These are phyloP conservation scores for Mactra quadrangularis DNA, from an alignment of 1,140 invertebrate species.

Conservation along the genomic window DNA sequence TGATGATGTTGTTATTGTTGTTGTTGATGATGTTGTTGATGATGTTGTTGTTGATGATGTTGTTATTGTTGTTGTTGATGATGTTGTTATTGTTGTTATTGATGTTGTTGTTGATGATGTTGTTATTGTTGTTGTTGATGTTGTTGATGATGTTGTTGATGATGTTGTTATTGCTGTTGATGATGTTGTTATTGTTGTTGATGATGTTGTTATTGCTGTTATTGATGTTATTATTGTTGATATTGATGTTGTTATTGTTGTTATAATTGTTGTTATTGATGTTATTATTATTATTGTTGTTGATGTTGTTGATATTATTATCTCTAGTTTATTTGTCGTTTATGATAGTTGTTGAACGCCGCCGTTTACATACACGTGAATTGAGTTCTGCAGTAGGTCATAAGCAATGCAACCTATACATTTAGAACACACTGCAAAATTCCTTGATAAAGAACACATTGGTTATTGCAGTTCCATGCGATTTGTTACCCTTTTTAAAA, in stretches of 20 bases:
- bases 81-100: not conserved
- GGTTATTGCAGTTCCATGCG: no score
- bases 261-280: not conserved
- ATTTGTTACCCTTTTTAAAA: no score
- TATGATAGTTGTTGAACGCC: not conserved
- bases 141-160: not conserved
- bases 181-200: not conserved
- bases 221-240: no score
- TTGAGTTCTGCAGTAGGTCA: no score
- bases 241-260: conserved; percentile 1
- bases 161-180: not conserved
- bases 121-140: not conserved
- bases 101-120: not conserved
- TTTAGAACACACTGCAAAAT: no score
- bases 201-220: not conserved
- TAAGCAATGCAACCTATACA: no score
- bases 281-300: not conserved
- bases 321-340: not conserved
- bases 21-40: not conserved
- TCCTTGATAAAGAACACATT: no score
- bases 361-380: no score
- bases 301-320: not conserved
- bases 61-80: not conserved
- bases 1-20: conserved; percentile 4
- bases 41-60: not conserved